Base-by-base conservation (phyloP, 2,888 invertebrate genomes). In the Phortica okadai region DNA sequence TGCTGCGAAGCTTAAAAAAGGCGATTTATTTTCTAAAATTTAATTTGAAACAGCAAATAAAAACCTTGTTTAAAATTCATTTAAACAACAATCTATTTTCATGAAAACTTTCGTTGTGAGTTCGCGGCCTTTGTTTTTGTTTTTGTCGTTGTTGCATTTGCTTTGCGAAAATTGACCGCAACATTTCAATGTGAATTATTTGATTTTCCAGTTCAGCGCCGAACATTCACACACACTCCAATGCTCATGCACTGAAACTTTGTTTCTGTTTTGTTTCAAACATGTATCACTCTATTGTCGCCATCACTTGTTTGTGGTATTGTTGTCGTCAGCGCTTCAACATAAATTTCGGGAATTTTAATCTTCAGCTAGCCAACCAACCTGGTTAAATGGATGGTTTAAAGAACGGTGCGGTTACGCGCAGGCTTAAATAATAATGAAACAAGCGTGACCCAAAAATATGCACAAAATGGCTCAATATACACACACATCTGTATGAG, bases 161-260 rank as follows among this genome's bases (percentile, higher is more conserved):
- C 14, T 59, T 33, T 54, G 1, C 21, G 41, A 56, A 72, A 56
- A 72, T 33, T 72, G 70, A 72, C 54, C 86, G 86, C 83, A 87
- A 82, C 82, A 82, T 80, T 86, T 84, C 82, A 87, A 85, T 83
- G 87, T 85, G 82, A 79, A 80, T 85, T 72, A 87, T 87, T 86
- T 86, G 87, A 87, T 86, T 87, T 85, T 87, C 80, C 83, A 86
- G 81, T 81, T 82, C 86, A 73, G 54, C 54, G 70, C 70, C 14
- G 41, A n/a, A 14, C 7, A 50, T 21, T 2, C 25, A 62, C 16
- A 25, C 7, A 62, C 21, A 62, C 21, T 0, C 7, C 21, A 25
- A 50, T 50, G 50, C 14, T 50, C 14, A 14, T 11, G 10, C 50
- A 50, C 5, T 33, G 33, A 33, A 5, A 33, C 33, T 33, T 33